These are phyloP conservation scores for Apoderus coryli DNA, from an alignment of 2,888 invertebrate genomes.

Conservation along the genomic window DNA sequence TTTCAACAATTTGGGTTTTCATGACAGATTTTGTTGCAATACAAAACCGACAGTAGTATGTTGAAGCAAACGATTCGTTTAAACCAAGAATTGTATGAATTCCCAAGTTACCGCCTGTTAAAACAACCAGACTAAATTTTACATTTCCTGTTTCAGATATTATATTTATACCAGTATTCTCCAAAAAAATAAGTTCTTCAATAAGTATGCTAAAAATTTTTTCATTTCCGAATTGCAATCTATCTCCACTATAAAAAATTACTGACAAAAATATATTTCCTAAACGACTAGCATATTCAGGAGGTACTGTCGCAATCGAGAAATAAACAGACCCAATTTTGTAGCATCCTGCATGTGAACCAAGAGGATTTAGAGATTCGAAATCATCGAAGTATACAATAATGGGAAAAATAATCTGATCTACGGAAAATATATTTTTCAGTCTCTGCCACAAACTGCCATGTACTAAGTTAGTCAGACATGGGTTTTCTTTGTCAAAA, in stretches of 20 bases:
- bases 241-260: conserved; percentile 15
- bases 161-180: conserved; percentile 13
- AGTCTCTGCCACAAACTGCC: conserved; percentile 7
- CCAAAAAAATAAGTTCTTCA: conserved; percentile 15
- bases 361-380: conserved; percentile 16
- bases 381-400: conserved; percentile 18
- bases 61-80: conserved; percentile 10
- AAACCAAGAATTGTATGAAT: conserved; percentile 12
- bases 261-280: conserved; percentile 18
- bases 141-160: conserved; percentile 1
- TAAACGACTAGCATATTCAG: conserved; percentile 13
- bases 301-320: conserved; percentile 15
- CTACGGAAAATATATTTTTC: conserved; percentile 2
- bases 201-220: conserved; percentile 15
- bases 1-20: too few species aligned
- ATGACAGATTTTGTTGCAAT: too few species aligned
- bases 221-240: conserved; percentile 13
- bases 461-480: conserved; percentile 2
- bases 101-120: conserved; percentile 14
- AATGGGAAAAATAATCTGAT: conserved; percentile 8
- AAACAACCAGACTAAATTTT: conserved; percentile 13
- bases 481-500: conserved; percentile 2
- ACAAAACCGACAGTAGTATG: conserved; percentile 13
- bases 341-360: conserved; percentile 16
- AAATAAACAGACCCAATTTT: conserved; percentile 19